Evolutionary conservation across 2,113 vertebrate genomes (phyloP).

Genomic region (Oreochromis tanganicae): DNA sequence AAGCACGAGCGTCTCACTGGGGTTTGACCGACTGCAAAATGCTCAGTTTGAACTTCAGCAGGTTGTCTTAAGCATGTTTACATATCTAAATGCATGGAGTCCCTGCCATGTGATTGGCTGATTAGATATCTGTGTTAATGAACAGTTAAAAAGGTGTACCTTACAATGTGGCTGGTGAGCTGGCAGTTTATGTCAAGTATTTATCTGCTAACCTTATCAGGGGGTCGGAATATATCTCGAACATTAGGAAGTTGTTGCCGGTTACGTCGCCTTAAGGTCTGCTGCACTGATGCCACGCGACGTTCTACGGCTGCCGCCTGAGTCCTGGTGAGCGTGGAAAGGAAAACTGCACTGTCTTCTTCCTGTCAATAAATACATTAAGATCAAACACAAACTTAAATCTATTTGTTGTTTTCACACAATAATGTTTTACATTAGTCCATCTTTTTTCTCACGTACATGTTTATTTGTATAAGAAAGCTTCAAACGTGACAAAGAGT

Average conservation of each 20-base stretch:
- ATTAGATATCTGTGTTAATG: neutral
- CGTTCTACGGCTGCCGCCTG: constrained; percentile 89
- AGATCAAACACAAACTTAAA: neutral
- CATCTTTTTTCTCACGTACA: neutral
- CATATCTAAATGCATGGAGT: fast-evolving
- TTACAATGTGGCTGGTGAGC: neutral
- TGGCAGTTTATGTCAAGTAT: neutral
- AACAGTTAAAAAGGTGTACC: neutral
- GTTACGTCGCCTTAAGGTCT: constrained; percentile 88
- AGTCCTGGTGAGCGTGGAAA: constrained; percentile 87
- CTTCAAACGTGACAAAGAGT: neutral
- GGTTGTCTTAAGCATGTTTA: neutral
- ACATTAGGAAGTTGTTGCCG: constrained; percentile 89
- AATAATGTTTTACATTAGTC: neutral
- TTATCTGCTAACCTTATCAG: constrained; percentile 39
- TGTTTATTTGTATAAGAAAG: too few species aligned
- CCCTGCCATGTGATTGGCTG: neutral
- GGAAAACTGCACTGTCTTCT: constrained; percentile 80
- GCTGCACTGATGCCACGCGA: constrained; percentile 81
- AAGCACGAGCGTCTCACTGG: neutral
- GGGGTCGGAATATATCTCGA: constrained; percentile 86
- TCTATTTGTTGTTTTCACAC: neutral
- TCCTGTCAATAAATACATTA: constrained; percentile 30
- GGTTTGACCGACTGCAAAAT: neutral
- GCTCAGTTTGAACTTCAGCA: neutral